Evolutionary conservation across 2,888 invertebrate species (phyloP), one percentile per base, ranked within the genome.

Genomic region (Dicyrtomina minuta): DNA sequence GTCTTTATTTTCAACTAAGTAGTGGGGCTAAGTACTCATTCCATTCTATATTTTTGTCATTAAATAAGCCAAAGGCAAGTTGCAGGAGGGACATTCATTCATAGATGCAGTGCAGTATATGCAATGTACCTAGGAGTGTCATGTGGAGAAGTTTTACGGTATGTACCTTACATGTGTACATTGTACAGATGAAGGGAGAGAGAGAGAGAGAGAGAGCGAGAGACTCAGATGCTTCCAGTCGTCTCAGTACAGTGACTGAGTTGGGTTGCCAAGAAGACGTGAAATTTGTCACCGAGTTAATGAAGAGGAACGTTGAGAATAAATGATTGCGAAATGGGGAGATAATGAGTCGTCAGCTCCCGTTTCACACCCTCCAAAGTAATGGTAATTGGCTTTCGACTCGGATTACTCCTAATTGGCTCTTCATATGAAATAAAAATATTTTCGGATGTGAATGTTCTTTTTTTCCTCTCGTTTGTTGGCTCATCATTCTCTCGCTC

Each of bases 401-500:
- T 78, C 78, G 72, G 72, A 78, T 78, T 78, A 78, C 78, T 76
- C 75, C 78, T 78, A 78, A 78, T 78, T 78, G 78, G 78, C 78
- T 77, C 75, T 78, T 76, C 77, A 74, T 73, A 75, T 74, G 75
- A 74, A 76, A 74, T 74, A 75, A 74, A 75, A 75, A 72, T 77
- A 77, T 75, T 75, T 74, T 74, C 70, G 61, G 68, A 71, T 67
- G 43, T 68, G 46, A 64, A 56, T 61, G 46, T 65, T 26, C 20
- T n/a, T 27, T 13, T 10, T 33, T 17, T 26, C 56, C 56, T 56
- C 46, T 51, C 64, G 41, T 22, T 17, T 53, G 53, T 33, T 33
- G 33, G 33, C 33, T 46, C 26, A 39, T 49, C 39, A 39, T 17
- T 33, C 39, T 33, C 39, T 58, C 39, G 8, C 39, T 15, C 39